phyloP scores from a whole-genome alignment of 1,140 invertebrate species.

The Wiebesia pumilae region DNA sequence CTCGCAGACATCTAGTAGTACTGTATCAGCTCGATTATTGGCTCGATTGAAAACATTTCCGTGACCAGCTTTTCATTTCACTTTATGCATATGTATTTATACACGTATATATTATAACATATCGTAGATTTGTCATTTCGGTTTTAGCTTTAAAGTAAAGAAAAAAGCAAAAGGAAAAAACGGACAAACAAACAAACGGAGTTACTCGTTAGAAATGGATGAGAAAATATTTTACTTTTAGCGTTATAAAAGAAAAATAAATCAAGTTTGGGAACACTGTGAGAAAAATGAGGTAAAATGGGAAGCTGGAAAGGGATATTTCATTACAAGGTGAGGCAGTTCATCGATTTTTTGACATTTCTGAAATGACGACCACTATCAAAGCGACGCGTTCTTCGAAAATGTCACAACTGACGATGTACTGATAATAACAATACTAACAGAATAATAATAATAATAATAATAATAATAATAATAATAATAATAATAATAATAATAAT shows the following conservation, averaged over 20 bases:
- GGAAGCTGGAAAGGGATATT: constrained; percentile 16
- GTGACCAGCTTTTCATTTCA: background rate
- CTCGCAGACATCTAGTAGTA: background rate
- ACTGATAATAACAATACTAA: constrained; percentile 64
- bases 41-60: background rate
- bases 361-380: constrained; percentile 37
- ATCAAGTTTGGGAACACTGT: background rate
- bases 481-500: constrained; percentile 60
- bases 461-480: constrained; percentile 59
- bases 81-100: background rate
- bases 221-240: constrained; percentile 33
- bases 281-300: constrained; percentile 37
- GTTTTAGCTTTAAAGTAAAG: background rate
- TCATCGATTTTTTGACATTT: constrained; percentile 11
- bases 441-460: constrained; percentile 54
- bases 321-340: constrained; percentile 26
- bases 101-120: constrained; percentile 11
- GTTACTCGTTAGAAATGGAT: constrained; percentile 17
- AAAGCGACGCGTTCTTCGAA: constrained; percentile 48
- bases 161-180: too few relatives aligned
- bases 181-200: background rate
- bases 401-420: constrained; percentile 54
- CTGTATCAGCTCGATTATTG: background rate
- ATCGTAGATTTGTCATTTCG: background rate
- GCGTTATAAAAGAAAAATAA: constrained; percentile 18